Conservation (phyloP, 53 echinoderm and acorn worm genomes). For the Temnopleurus reevesii region DNA sequence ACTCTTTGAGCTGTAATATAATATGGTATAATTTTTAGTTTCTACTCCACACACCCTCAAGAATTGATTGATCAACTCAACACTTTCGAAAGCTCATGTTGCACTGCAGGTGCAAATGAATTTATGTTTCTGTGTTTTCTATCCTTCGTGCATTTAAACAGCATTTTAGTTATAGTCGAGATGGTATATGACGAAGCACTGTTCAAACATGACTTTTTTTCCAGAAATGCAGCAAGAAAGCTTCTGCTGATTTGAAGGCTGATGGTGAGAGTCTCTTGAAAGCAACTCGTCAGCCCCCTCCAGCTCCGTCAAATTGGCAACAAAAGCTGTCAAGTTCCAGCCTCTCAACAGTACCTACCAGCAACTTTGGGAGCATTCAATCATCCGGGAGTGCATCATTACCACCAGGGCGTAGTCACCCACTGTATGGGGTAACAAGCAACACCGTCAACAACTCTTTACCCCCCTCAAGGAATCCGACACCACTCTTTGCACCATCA, state of each 20-base stretch:
- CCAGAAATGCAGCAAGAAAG: background rate
- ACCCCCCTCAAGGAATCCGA: background rate
- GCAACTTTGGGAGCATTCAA: background rate
- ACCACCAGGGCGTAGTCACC: background rate
- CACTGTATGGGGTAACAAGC: background rate
- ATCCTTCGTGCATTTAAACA: too few relatives aligned
- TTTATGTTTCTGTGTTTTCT: too few relatives aligned
- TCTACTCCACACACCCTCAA: too few relatives aligned
- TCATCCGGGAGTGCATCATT: background rate
- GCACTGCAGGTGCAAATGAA: too few relatives aligned
- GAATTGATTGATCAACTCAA: too few relatives aligned
- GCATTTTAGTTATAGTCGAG: too few relatives aligned
- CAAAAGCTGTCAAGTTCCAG: background rate
- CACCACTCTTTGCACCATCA: background rate
- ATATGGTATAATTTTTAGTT: too few relatives aligned
- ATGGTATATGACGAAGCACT: too few relatives aligned
- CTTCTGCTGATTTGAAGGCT: background rate
- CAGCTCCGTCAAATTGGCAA: constrained; percentile 41
- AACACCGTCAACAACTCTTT: background rate
- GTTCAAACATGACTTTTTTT: background rate
- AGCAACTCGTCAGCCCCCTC: background rate
- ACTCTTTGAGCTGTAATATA: too few relatives aligned
- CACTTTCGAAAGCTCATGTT: too few relatives aligned
- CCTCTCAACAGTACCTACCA: background rate
- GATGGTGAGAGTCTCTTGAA: constrained; percentile 15